A percentile compares a stretch with the other conserved stretches of the same genome.
Conservation (phyloP, 2,888 invertebrate genomes). For the Helobdella robusta region DNA sequence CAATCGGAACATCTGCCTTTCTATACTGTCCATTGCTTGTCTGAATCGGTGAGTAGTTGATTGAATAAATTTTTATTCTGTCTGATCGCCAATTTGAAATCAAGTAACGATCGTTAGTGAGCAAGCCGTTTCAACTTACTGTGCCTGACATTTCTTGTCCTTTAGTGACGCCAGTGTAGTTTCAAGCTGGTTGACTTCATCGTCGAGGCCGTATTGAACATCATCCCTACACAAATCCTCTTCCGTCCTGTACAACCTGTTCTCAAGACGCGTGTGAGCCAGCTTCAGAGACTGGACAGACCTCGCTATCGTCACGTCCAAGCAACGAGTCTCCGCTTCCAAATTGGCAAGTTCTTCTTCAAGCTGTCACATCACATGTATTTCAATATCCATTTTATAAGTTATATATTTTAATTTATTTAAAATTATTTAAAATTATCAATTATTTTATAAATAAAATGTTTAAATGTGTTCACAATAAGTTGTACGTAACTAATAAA, state of each 20-base stretch:
- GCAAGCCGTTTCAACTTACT: slow-evolving; percentile 20
- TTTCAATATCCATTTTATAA: neutral
- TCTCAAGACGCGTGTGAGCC: slow-evolving; percentile 72
- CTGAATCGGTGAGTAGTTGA: slow-evolving; percentile 13
- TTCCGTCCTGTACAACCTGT: slow-evolving; percentile 66
- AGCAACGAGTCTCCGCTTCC: slow-evolving; percentile 18
- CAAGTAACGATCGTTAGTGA: no score
- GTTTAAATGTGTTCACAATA: no score
- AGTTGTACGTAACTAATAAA: no score
- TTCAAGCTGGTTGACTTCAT: slow-evolving; percentile 41
- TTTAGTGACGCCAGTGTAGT: slow-evolving; percentile 13
- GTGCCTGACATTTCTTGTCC: slow-evolving; percentile 26
- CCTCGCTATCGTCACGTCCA: slow-evolving; percentile 58
- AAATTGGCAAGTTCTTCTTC: slow-evolving; percentile 14
- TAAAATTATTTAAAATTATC: neutral
- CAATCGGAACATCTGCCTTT: slow-evolving; percentile 15
- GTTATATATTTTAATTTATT: neutral
- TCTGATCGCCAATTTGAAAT: no score
- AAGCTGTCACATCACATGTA: neutral
- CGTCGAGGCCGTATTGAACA: slow-evolving; percentile 57
- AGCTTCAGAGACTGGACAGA: slow-evolving; percentile 73
- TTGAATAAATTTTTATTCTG: no score
- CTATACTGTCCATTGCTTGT: slow-evolving; percentile 23
- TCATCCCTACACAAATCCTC: slow-evolving; percentile 70
- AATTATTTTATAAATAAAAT: no score